Conservation (phyloP, 2,888 invertebrate species). For the Linnaemya vulpina region DNA sequence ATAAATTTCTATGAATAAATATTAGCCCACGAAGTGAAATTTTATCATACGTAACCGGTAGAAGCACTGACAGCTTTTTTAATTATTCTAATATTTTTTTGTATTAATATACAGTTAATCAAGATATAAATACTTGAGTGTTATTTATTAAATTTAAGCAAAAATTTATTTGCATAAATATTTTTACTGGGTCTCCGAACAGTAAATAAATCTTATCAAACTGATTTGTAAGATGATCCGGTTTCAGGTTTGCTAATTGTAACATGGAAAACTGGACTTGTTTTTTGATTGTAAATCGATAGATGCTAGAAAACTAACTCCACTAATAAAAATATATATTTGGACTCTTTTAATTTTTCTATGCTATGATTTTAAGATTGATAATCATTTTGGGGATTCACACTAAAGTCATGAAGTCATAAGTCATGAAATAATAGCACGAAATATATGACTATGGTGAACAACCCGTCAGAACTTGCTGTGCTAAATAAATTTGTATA, state of each 20-base stretch:
- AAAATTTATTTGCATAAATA: not conserved
- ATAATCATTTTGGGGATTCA: no score
- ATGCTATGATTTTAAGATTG: no score
- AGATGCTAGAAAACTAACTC: no score
- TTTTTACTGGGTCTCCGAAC: not conserved
- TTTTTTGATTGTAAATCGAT: no score
- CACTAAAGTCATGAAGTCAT: no score
- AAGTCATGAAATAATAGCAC: no score
- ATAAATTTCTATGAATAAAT: conserved; percentile 10
- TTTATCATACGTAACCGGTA: conserved; percentile 38
- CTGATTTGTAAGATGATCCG: not conserved
- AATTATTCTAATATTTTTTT: not conserved
- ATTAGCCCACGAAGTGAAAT: not conserved
- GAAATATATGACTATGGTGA: no score
- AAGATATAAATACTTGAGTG: not conserved
- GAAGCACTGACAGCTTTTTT: not conserved
- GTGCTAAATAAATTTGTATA: no score
- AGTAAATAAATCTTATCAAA: not conserved
- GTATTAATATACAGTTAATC: not conserved
- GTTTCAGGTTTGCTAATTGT: conserved; percentile 1
- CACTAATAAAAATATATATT: no score
- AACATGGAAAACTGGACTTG: not conserved
- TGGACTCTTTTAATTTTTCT: no score
- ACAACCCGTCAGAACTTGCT: no score
- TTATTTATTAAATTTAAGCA: not conserved